phyloP scores from a whole-genome alignment of 2,888 invertebrate genomes.

The Drosophila eohydei region DNA sequence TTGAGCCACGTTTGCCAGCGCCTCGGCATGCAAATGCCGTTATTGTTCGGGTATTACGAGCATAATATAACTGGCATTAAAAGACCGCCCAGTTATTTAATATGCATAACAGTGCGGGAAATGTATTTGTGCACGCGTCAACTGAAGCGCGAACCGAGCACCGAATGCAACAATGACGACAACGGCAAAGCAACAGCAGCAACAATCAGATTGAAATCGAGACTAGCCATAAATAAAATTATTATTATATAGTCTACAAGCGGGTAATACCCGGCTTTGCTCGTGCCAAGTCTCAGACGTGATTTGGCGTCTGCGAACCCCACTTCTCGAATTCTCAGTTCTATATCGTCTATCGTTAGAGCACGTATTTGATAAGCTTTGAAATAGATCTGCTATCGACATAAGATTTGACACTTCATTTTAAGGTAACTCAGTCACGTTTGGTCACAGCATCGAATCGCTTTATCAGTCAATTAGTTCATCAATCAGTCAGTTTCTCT shows the following conservation, averaged over 20 bases:
- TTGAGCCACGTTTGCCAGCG: conserved; percentile 41
- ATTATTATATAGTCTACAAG: conserved; percentile 4
- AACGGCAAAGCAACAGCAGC: conserved; percentile 9
- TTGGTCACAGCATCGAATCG: too few relatives aligned
- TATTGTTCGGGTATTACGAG: conserved; percentile 12
- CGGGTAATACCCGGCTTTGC: conserved; percentile 10
- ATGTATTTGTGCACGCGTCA: conserved; percentile 47
- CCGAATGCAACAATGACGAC: conserved; percentile 27
- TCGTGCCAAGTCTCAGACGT: conserved; percentile 4
- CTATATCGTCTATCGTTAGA: neutral
- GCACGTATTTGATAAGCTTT: conserved; percentile 5
- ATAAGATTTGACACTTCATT: neutral
- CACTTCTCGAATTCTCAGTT: neutral
- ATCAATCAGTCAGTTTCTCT: neutral
- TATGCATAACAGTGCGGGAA: conserved; percentile 61
- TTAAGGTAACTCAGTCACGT: neutral
- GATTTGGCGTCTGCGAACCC: neutral
- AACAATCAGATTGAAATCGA: conserved; percentile 33
- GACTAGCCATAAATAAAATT: conserved; percentile 27
- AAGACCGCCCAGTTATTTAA: conserved; percentile 57
- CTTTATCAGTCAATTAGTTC: neutral
- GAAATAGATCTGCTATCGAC: neutral
- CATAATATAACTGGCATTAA: conserved; percentile 10
- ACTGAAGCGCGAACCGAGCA: conserved; percentile 48
- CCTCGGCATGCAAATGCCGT: conserved; percentile 49